These are phyloP conservation scores for Bungarus multicinctus DNA, from an alignment of 2,113 vertebrate genomes.

Conservation along the genomic window DNA sequence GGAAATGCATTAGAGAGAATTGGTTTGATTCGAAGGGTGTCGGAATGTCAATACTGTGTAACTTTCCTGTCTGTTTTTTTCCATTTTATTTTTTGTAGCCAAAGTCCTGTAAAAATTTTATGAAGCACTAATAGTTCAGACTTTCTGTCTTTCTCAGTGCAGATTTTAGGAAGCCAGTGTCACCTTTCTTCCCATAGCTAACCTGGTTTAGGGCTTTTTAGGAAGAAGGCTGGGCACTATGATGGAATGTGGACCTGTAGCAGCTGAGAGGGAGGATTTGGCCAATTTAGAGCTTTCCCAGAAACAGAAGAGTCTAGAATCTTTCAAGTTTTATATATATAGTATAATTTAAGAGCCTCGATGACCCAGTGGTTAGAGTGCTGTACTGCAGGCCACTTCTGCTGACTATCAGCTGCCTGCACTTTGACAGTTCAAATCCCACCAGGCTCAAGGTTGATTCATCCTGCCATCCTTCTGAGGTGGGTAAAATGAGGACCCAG, in stretches of 20 bases:
- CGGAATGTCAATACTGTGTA: constrained; percentile 58
- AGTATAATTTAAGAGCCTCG: too few relatives aligned
- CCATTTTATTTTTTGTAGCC: constrained; percentile 59
- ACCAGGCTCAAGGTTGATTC: too few relatives aligned
- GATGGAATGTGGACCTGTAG: not conserved
- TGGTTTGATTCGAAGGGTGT: constrained; percentile 70
- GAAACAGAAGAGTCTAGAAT: not conserved
- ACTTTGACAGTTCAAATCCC: too few relatives aligned
- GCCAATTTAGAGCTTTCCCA: not conserved
- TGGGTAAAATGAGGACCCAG: too few relatives aligned
- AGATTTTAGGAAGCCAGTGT: constrained; percentile 58
- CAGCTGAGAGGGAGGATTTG: not conserved
- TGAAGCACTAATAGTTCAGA: constrained; percentile 75
- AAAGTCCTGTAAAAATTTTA: constrained; percentile 76
- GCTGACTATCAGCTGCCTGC: too few relatives aligned
- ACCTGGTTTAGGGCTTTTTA: constrained; percentile 45
- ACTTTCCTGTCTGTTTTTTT: constrained; percentile 71
- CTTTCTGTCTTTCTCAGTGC: constrained; percentile 32
- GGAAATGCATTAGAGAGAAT: constrained; percentile 63
- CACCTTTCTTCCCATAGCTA: constrained; percentile 38
- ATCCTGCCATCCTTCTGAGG: too few relatives aligned
- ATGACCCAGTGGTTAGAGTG: too few relatives aligned
- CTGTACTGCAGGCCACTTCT: too few relatives aligned
- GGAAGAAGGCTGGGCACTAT: constrained; percentile 23
- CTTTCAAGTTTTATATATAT: not conserved